Evolutionary conservation across 2,797 vertebrate species (phyloP), one percentile per base, ranked within the genome.

Genomic region (Hippopotamyrus pictus): DNA sequence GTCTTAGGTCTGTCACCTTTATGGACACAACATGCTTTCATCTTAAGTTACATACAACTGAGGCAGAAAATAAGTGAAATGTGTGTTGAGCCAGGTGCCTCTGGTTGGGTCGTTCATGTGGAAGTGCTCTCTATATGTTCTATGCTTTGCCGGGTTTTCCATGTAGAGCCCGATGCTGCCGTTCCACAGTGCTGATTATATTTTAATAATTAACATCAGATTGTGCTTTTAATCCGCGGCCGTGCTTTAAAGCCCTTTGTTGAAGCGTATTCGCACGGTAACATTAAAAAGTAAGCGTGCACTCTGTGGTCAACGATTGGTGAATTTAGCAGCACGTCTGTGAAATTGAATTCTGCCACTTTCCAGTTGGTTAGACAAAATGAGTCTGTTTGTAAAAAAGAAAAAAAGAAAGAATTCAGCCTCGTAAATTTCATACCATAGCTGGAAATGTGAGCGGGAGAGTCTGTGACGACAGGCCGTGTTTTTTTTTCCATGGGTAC

Each of bases 341-440:
- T 44, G 41, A 62, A 87, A 87, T 59, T 87, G 86, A 87, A 62
- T 87, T 87, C 14, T 44, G 33, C 17, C 19, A 22, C 86, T 87
- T 87, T 62, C 19, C 41, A 44, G 11, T 59, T 44, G 57, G 54
- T 87, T n/a, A 87, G 86, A 87, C 29, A 62, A 44, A 87, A 87
- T 44, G 53, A 44, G 53, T 87, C 46, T 87, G 84, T 57, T 86
- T 57, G 25, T 29, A 37, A 57, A 86, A 86, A 53, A 57, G 14
- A 51, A 84, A 51, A 85, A 37, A 59, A 57, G 57, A 59, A 86
- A 86, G 54, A 57, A 57, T n/a, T 14, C 17, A 12, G 22, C 46
- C 22, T 86, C 84, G 25, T 86, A 86, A 51, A 87, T 87, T 57
- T 41, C 51, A 14, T 51, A 29, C 33, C 86, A 9, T 59, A 62